Base-by-base conservation (phyloP, 2,888 invertebrate species). In the Drosophila birchii region DNA sequence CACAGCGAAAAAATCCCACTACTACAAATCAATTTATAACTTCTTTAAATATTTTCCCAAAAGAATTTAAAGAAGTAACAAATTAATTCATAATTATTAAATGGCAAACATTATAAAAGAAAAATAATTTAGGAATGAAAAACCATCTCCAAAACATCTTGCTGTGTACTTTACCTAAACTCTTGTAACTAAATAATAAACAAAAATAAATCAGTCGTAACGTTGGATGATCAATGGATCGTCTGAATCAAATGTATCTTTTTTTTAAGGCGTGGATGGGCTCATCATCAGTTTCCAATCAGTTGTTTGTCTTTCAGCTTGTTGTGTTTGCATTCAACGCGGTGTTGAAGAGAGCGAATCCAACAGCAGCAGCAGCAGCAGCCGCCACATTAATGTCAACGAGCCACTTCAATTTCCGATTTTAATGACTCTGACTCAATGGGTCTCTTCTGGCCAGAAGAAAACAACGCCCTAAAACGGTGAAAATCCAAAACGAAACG, bases 291-390 rank as follows among this genome's bases (percentile, higher is more conserved):
- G 47, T 45, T 63, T 18, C 47, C 53, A 54, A 47, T 54, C 36
- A 56, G 56, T 68, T 64, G 49, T 64, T 56, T 79, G 75, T 78
- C 75, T 79, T 81, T 79, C 44, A 61, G 57, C 63, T 45, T 53
- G 64, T 60, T 69, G 74, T 68, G 62, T 75, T 78, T 74, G 80
- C 75, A 63, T 72, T 64, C 32, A 49, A 43, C 47, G 41, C 45
- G 38, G 34, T 34, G 26, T 29, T 16, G 43, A 43, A 41, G 41
- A 26, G 41, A 16, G 44, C 16, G 23, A 32, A 63, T 59, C 23
- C 26, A 45, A 38, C n/a, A n/a, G n/a, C 39, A 54, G 38, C 53
- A 62, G 39, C 53, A 62, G 39, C 51, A 36, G 20, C 34, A 34
- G 38, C 32, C 20, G 45, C 45, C 54, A 23, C 55, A 68, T 68